Conservation (phyloP, 2,888 invertebrate species). For the Reticulitermes lucifugus region DNA sequence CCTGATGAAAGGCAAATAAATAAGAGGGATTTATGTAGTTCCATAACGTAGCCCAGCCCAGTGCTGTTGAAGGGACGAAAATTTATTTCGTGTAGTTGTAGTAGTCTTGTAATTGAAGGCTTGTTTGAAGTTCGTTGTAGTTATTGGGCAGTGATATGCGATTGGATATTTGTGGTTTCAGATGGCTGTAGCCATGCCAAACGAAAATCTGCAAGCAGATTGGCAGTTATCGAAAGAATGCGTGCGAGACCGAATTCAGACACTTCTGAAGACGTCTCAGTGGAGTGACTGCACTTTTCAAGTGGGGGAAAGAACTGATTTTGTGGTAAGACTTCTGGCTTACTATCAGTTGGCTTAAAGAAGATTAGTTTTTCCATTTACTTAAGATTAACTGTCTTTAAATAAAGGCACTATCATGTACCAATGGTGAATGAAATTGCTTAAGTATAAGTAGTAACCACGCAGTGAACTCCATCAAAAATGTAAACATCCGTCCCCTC, state of each 20-base stretch:
- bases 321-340: constrained; percentile 27
- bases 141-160: background rate
- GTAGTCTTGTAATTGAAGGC: background rate
- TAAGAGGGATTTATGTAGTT: background rate
- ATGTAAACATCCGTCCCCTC: too few species aligned
- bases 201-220: constrained; percentile 26
- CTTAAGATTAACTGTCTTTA: too few species aligned
- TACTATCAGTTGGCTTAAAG: too few species aligned
- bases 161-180: background rate
- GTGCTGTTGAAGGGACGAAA: background rate
- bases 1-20: background rate
- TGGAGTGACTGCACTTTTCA: constrained; percentile 73
- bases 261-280: constrained; percentile 59
- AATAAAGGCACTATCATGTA: too few species aligned
- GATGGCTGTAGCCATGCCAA: constrained; percentile 28
- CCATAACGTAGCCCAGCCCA: background rate
- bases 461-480: too few species aligned
- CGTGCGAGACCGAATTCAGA: constrained; percentile 46
- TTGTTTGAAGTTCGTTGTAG: background rate
- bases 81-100: background rate
- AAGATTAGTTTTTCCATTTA: too few species aligned
- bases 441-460: too few species aligned
- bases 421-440: too few species aligned
- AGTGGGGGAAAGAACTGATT: constrained; percentile 64
- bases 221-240: constrained; percentile 46